phyloP scores from a whole-genome alignment of 2,888 invertebrate species.

The Agrilus mali region DNA sequence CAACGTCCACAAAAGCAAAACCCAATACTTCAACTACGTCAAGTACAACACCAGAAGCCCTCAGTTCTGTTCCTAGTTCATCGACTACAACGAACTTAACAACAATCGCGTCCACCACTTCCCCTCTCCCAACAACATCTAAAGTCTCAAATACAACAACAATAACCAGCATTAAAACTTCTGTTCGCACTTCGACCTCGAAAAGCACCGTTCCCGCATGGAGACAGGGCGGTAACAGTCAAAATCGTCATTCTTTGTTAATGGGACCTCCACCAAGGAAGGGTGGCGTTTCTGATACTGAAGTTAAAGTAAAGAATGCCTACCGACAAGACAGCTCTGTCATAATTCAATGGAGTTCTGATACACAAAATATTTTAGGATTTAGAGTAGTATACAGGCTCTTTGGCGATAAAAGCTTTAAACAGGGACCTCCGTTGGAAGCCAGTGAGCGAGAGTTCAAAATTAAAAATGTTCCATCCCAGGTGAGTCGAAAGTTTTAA shows the following conservation, averaged over 20 bases:
- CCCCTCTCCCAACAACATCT: constrained; percentile 24
- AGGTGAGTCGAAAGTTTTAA: constrained; percentile 46
- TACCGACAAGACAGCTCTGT: constrained; percentile 77
- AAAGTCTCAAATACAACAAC: constrained; percentile 28
- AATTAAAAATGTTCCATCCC: constrained; percentile 83
- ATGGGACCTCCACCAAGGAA: constrained; percentile 55
- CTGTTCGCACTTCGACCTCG: constrained; percentile 21
- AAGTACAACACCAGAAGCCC: constrained; percentile 22
- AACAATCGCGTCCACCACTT: constrained; percentile 22
- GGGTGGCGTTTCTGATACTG: constrained; percentile 50
- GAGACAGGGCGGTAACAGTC: constrained; percentile 26
- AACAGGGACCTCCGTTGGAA: constrained; percentile 80
- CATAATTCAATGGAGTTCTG: constrained; percentile 85
- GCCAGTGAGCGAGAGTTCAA: constrained; percentile 84
- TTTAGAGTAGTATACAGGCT: constrained; percentile 80
- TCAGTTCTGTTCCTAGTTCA: constrained; percentile 20
- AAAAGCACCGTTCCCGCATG: constrained; percentile 24
- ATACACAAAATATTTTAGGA: constrained; percentile 75
- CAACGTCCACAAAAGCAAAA: constrained; percentile 9
- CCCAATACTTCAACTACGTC: constrained; percentile 18
- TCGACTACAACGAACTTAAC: constrained; percentile 22
- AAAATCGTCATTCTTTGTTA: constrained; percentile 57
- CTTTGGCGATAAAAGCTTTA: constrained; percentile 82
- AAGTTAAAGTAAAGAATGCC: constrained; percentile 76
- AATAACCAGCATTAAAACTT: constrained; percentile 21